Base-by-base conservation (phyloP, 2,888 invertebrate genomes). In the Calameuta filiformis region DNA sequence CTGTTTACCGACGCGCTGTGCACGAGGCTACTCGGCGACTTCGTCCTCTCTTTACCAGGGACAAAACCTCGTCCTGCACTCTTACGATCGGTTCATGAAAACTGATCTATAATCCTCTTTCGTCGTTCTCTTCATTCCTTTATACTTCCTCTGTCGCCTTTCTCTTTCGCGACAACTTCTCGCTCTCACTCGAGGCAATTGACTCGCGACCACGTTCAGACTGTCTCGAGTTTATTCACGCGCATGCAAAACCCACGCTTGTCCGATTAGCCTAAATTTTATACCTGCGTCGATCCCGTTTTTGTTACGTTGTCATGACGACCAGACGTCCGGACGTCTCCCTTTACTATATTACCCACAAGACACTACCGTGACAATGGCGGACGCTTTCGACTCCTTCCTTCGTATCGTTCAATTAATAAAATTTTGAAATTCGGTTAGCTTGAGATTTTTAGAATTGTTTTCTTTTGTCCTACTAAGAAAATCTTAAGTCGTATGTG, bases 81-180 rank as follows among this genome's bases (percentile, higher is more conserved):
- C 9, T 56, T 23, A 56, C 56, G 23, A 56, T 56, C 15, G 2
- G 23, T 56, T 15, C 23, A 2, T 56, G 56, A 56, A 56, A 56
- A 56, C 23, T 23, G 9, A 56, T 56, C 23, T 78, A 73, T 78
- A 73, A 73, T 77, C 73, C 34, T 76, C 69, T 30, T 76, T 73
- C 77, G 37, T 69, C 77, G n/a, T 73, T 75, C 77, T 23, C 30
- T 1, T 71, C 33, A 1, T 79, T 73, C 31, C 33, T 69, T 31
- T 11, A 35, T 30, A 2, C 23, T 33, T 77, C 37, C 30, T 35
- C 0, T 2, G 15, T 68, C 34, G 31, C 30, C 23, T 69, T 75
- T 9, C 68, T 23, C 37, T 35, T 81, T 76, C 56, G 23, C 2
- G 6, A 40, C 23, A 23, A 9, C 2, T 56, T 9, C 56, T 56